Evolutionary conservation across 2,888 invertebrate genomes (phyloP).

Genomic region (Macrosiphum euphorbiae): DNA sequence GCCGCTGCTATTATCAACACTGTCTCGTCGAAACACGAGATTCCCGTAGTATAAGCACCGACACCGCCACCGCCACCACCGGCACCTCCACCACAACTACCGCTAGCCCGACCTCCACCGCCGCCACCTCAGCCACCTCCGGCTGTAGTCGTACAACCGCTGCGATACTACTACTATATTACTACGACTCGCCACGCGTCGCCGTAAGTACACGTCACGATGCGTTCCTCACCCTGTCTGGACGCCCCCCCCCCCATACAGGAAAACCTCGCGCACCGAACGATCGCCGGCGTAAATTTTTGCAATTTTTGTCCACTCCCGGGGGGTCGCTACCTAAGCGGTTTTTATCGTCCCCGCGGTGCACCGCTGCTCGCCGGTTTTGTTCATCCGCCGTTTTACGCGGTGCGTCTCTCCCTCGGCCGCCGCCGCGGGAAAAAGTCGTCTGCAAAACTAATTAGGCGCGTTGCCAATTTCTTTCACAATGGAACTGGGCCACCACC

Average conservation of each 20-base stretch:
- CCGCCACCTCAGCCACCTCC: neutral
- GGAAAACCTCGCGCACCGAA: neutral
- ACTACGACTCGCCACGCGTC: neutral
- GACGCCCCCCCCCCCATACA: neutral
- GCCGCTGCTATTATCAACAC: neutral
- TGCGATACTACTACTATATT: neutral
- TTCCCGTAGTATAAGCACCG: neutral
- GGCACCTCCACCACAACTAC: neutral
- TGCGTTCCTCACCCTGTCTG: neutral
- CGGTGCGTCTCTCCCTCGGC: too few species aligned
- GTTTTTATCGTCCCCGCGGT: neutral
- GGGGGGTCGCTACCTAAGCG: too few species aligned
- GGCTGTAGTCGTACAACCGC: neutral
- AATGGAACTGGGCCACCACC: constrained; percentile 41
- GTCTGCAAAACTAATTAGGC: constrained; percentile 64
- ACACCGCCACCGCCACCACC: neutral
- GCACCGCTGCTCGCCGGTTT: neutral
- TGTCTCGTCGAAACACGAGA: constrained; percentile 7
- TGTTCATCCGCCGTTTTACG: neutral
- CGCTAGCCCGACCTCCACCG: neutral
- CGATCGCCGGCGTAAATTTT: neutral
- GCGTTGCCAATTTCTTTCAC: constrained; percentile 57
- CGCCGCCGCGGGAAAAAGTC: neutral
- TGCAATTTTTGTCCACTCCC: neutral
- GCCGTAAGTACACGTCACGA: constrained; percentile 34